Evolutionary conservation across 1,140 invertebrate species (phyloP).

Genomic region (Oedothorax gibbosus): DNA sequence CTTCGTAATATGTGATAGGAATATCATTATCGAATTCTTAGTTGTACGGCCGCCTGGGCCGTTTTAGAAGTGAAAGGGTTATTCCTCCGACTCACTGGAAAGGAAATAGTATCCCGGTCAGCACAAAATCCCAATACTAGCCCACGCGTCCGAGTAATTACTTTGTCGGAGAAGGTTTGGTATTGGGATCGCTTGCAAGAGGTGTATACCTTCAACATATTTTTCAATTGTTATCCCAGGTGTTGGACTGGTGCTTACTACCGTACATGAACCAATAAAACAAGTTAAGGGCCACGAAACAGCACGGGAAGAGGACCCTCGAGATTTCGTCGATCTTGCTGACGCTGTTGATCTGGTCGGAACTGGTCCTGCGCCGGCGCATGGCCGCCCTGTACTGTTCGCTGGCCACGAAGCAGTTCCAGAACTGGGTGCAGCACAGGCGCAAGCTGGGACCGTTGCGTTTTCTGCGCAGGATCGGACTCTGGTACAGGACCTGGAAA

Average conservation of each 20-base stretch:
- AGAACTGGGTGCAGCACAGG: constrained; percentile 59
- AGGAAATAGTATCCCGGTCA: no score
- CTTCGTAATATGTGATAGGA: no score
- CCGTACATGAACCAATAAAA: constrained; percentile 86
- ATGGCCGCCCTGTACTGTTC: constrained; percentile 71
- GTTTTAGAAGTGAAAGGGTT: no score
- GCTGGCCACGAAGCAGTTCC: constrained; percentile 77
- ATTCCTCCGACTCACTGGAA: no score
- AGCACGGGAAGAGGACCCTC: constrained; percentile 85
- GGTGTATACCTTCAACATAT: no score
- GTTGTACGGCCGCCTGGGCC: no score
- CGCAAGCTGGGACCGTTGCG: constrained; percentile 31
- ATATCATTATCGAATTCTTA: no score
- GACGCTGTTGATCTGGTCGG: constrained; percentile 80
- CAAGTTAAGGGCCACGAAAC: constrained; percentile 85
- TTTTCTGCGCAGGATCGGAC: constrained; percentile 23
- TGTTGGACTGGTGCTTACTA: constrained; percentile 40
- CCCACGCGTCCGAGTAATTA: no score
- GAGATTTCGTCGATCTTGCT: constrained; percentile 88
- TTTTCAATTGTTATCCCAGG: constrained; percentile 27
- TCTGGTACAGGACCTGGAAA: constrained; percentile 36
- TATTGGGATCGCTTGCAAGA: no score
- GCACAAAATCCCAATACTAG: no score
- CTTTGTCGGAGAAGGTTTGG: no score
- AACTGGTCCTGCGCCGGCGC: constrained; percentile 64